Evolutionary conservation across 2,113 vertebrate species (phyloP).

Genomic region (Muntiacus muntjak): DNA sequence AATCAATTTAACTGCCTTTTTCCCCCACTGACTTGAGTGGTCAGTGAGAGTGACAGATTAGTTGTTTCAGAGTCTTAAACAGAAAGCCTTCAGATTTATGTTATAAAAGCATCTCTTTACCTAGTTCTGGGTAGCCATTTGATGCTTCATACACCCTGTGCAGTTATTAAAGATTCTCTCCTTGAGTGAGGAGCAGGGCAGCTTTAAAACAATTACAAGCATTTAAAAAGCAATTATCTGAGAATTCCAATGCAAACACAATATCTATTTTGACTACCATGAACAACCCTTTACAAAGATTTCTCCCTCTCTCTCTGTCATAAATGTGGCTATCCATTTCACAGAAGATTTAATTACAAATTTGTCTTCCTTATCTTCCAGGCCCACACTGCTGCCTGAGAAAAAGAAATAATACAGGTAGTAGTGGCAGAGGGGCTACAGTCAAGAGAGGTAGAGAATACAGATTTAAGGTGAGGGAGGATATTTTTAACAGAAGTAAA

Average conservation of each 20-base stretch:
- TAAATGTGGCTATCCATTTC: conserved; percentile 34
- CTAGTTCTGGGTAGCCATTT: neutral
- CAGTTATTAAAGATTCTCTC: conserved; percentile 14
- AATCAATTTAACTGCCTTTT: conserved; percentile 26
- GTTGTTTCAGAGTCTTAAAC: neutral
- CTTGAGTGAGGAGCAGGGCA: neutral
- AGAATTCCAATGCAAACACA: conserved; percentile 29
- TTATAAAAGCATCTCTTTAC: conserved; percentile 3
- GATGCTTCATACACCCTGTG: neutral
- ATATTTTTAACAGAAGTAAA: neutral
- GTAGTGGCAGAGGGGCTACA: neutral
- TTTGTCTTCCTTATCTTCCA: conserved; percentile 63
- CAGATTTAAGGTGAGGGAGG: neutral
- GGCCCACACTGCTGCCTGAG: neutral
- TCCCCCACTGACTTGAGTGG: neutral
- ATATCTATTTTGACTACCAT: conserved; percentile 39
- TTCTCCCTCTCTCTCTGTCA: neutral
- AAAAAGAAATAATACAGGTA: neutral
- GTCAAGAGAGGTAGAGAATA: neutral
- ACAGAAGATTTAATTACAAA: conserved; percentile 32
- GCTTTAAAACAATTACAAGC: conserved; percentile 63
- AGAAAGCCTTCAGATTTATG: conserved; percentile 3
- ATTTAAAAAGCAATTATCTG: conserved; percentile 53
- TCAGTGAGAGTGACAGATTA: conserved; percentile 31
- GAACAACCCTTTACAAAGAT: neutral